phyloP scores from a whole-genome alignment of 1,140 invertebrate species.

The Drosophila lini region DNA sequence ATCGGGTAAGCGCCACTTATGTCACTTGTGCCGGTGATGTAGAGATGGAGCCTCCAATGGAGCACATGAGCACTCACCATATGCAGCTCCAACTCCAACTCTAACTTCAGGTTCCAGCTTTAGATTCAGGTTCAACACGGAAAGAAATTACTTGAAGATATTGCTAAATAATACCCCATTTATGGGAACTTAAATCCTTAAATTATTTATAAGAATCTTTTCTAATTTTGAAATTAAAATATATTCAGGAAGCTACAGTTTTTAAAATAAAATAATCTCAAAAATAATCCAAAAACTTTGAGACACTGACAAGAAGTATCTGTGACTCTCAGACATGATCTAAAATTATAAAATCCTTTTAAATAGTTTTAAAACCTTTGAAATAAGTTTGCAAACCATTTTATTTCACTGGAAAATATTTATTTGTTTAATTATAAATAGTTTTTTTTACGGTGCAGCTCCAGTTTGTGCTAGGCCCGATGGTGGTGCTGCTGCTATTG shows the following conservation, averaged over 20 bases:
- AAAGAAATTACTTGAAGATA: not conserved
- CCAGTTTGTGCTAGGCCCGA: slow-evolving; percentile 63
- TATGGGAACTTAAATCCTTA: too few species aligned
- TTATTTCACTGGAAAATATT: not conserved
- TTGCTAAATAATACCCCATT: too few species aligned
- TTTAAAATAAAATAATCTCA: not conserved
- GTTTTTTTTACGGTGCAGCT: slow-evolving; percentile 34
- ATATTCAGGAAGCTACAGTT: not conserved
- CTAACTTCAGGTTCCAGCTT: slow-evolving; percentile 25
- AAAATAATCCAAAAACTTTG: not conserved
- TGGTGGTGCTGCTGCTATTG: slow-evolving; percentile 34
- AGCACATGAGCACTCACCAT: slow-evolving; percentile 55
- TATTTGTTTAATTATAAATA: too few species aligned
- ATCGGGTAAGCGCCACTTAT: slow-evolving; percentile 84
- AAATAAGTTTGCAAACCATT: not conserved
- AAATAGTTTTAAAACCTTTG: not conserved
- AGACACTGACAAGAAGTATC: too few species aligned
- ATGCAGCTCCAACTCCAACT: slow-evolving; percentile 56
- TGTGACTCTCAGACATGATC: too few species aligned
- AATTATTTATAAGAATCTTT: too few species aligned
- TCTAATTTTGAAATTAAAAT: not conserved
- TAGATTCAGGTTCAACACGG: slow-evolving; percentile 25
- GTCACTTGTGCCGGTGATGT: slow-evolving; percentile 83
- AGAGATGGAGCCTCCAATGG: slow-evolving; percentile 65
- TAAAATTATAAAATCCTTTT: too few species aligned